Percentiles rank a stretch among this genome's conserved stretches.
Conservation (phyloP, 2,113 vertebrate species). For the Phylloscopus trochilus region DNA sequence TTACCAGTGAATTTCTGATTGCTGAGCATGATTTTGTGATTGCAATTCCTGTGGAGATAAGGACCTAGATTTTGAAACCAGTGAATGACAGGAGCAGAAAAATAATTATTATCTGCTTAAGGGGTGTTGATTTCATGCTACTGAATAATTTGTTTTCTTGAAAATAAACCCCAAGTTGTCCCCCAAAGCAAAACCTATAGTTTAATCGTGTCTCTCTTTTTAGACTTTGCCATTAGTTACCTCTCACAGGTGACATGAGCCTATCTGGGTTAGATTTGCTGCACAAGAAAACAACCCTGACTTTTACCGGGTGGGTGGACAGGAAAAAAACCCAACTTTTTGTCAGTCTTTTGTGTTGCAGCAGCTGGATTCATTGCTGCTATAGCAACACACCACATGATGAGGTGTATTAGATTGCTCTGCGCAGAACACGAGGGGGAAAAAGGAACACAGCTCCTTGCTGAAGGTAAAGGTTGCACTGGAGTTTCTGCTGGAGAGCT, state of each 20-base stretch:
- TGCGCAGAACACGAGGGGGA: slow-evolving; percentile 76
- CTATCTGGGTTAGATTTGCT: slow-evolving; percentile 59
- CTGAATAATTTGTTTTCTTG: slow-evolving; percentile 16
- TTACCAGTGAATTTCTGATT: not conserved
- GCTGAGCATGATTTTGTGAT: not conserved
- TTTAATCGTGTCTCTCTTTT: not conserved
- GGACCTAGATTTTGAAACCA: slow-evolving; percentile 18
- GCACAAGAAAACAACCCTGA: slow-evolving; percentile 57
- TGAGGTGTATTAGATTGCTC: slow-evolving; percentile 96
- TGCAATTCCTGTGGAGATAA: not conserved
- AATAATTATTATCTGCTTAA: slow-evolving; percentile 15
- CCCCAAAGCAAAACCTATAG: not conserved
- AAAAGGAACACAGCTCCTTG: slow-evolving; percentile 77
- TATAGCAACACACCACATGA: slow-evolving; percentile 97
- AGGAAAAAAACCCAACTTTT: slow-evolving; percentile 67
- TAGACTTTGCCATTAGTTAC: not conserved
- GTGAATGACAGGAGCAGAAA: not conserved
- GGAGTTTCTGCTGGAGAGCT: slow-evolving; percentile 69
- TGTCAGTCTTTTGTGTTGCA: slow-evolving; percentile 83
- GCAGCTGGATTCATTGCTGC: slow-evolving; percentile 89
- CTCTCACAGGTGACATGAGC: slow-evolving; percentile 34
- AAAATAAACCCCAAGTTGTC: not conserved
- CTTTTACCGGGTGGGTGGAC: slow-evolving; percentile 71
- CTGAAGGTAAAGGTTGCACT: slow-evolving; percentile 80
- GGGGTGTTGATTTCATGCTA: not conserved